These are phyloP conservation scores for Etheostoma spectabile DNA, from an alignment of 2,113 vertebrate genomes.

Conservation along the genomic window DNA sequence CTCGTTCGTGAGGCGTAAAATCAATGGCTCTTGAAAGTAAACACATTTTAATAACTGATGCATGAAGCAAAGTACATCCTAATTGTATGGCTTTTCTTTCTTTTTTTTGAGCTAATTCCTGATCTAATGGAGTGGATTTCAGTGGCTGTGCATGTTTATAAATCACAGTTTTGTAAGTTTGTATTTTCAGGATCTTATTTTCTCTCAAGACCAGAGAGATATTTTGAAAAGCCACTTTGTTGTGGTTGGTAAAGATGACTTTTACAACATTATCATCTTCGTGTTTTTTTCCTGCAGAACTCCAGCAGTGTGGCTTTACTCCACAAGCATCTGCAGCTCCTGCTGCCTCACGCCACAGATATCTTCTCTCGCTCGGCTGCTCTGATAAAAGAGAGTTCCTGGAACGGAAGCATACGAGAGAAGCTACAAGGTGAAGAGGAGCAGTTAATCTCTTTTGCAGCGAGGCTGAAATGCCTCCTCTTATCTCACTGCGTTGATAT, in stretches of 20 bases:
- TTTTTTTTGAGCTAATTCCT: background rate
- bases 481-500: background rate
- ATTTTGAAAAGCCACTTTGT: background rate
- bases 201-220: background rate
- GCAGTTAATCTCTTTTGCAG: background rate
- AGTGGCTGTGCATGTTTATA: background rate
- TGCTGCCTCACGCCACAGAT: conserved; percentile 96
- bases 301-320: conserved; percentile 97
- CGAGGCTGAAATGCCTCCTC: background rate
- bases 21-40: background rate
- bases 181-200: background rate
- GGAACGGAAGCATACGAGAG: conserved; percentile 94
- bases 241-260: too few species aligned
- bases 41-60: background rate
- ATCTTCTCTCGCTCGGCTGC: conserved; percentile 94
- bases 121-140: background rate
- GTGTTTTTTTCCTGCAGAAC: conserved; percentile 81
- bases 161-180: background rate
- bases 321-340: conserved; percentile 96
- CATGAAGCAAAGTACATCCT: background rate
- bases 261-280: background rate
- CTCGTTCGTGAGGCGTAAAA: background rate
- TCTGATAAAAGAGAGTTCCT: conserved; percentile 93
- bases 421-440: conserved; percentile 90
- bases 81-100: too few species aligned